Evolutionary conservation across 1,140 invertebrate genomes (phyloP).

Genomic region (Neodiprion pinetum): DNA sequence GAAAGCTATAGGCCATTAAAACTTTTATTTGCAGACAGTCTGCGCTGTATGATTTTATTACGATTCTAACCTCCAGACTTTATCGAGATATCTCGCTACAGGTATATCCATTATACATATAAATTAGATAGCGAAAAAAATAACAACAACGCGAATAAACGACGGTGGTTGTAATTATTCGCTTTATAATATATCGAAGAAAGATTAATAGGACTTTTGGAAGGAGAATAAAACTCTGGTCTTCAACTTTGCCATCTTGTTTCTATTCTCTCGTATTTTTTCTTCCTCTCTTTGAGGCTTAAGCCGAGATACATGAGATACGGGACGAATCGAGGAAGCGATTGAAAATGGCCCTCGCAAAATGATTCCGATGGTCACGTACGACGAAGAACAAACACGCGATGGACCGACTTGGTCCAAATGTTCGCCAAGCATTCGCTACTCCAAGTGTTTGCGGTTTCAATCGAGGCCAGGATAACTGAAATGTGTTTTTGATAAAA

Average conservation of each 20-base stretch:
- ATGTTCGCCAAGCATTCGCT: not conserved
- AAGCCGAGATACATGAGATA: too few species aligned
- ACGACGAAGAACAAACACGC: not conserved
- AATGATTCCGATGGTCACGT: not conserved
- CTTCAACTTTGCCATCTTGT: too few species aligned
- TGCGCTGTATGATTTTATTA: not conserved
- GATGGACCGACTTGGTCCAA: not conserved
- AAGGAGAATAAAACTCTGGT: too few species aligned
- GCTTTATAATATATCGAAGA: too few species aligned
- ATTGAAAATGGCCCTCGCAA: not conserved
- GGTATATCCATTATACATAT: not conserved
- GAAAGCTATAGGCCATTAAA: conserved; percentile 1
- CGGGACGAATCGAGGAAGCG: not conserved
- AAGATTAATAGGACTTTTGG: too few species aligned
- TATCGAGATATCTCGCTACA: too few species aligned
- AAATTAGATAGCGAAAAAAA: too few species aligned
- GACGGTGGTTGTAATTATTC: too few species aligned
- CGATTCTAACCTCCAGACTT: not conserved
- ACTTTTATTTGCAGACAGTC: conserved; percentile 6
- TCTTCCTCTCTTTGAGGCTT: not conserved
- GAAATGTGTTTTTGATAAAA: conserved; percentile 8
- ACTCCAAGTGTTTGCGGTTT: conserved; percentile 1
- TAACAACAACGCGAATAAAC: too few species aligned
- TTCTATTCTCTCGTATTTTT: not conserved
- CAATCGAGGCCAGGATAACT: not conserved